A percentile compares a stretch with the other conserved stretches of the same genome.
These are phyloP conservation scores for Melanerpes aurifrons DNA, from an alignment of 2,113 vertebrate species.

Conservation along the genomic window DNA sequence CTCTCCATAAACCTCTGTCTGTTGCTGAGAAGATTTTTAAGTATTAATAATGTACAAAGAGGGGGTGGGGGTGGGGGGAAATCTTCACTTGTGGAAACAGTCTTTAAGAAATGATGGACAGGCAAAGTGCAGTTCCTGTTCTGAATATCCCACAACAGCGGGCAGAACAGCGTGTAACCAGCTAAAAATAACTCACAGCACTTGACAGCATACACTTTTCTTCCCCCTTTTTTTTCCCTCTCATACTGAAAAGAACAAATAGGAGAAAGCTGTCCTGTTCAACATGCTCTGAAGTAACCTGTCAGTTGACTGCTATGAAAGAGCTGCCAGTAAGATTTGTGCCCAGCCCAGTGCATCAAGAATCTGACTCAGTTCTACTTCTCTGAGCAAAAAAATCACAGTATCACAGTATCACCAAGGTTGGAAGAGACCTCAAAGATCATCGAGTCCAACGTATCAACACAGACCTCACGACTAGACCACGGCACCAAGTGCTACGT, in stretches of 20 bases:
- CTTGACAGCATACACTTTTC: neutral
- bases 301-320: neutral
- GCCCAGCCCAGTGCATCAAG: neutral
- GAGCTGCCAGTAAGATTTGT: neutral
- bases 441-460: no score
- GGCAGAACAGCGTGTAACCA: neutral
- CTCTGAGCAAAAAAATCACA: neutral
- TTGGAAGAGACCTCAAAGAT: no score
- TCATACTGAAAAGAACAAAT: neutral
- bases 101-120: neutral
- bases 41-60: neutral
- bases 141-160: neutral
- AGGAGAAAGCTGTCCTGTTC: neutral
- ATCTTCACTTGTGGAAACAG: neutral
- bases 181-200: neutral
- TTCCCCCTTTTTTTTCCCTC: neutral
- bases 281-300: neutral
- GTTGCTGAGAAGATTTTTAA: neutral
- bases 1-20: neutral
- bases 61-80: neutral
- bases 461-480: no score
- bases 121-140: neutral
- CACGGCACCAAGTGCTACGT: no score
- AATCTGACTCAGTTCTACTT: neutral
- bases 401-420: no score